Evolutionary conservation across 1,140 invertebrate species (phyloP).

Genomic region (Heliconius congener): DNA sequence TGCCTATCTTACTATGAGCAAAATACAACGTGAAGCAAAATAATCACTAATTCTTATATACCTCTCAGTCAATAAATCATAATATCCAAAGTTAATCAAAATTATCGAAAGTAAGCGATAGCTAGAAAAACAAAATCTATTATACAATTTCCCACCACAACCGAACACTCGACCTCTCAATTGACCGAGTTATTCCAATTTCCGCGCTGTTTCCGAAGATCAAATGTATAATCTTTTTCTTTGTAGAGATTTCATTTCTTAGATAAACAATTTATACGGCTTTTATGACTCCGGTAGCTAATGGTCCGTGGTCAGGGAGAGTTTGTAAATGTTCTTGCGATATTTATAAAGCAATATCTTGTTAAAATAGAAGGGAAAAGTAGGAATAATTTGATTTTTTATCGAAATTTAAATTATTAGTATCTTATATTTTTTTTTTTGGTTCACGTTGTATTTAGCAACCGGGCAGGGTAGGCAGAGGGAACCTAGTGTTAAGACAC

Average conservation of each 20-base stretch:
- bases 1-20: too few species aligned
- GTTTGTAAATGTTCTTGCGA: not conserved
- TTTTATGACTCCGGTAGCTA: conserved; percentile 9
- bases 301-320: not conserved
- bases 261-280: conserved; percentile 20
- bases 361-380: not conserved
- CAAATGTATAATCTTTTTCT: conserved; percentile 26
- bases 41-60: not conserved
- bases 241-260: conserved; percentile 20
- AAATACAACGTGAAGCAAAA: too few species aligned
- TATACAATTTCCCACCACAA: not conserved
- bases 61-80: not conserved
- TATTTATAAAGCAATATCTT: not conserved
- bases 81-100: not conserved
- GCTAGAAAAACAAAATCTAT: conserved; percentile 4
- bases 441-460: too few species aligned
- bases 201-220: conserved; percentile 28
- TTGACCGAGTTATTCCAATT: conserved; percentile 29
- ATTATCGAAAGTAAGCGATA: not conserved
- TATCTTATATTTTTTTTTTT: too few species aligned
- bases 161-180: conserved; percentile 10
- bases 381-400: too few species aligned
- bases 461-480: too few species aligned
- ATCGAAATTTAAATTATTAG: too few species aligned
- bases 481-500: too few species aligned